These are phyloP conservation scores for Alouatta palliata DNA, from an alignment of 2,113 vertebrate genomes.

Conservation along the genomic window DNA sequence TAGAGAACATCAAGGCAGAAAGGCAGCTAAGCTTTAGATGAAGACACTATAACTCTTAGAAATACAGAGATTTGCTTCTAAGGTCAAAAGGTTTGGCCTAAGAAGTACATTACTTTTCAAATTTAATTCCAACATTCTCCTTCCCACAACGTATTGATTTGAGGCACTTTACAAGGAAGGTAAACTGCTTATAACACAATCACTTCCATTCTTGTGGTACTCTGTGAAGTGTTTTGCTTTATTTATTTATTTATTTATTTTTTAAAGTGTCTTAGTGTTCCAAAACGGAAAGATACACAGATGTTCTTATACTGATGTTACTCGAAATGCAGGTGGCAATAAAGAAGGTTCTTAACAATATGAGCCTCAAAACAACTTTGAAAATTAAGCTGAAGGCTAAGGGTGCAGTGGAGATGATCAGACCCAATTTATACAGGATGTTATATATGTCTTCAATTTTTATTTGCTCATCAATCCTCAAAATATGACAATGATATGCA, in stretches of 20 bases:
- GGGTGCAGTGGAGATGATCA: not conserved
- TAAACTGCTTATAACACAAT: not conserved
- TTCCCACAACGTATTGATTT: not conserved
- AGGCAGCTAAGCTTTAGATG: constrained; percentile 2
- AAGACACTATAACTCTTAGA: not conserved
- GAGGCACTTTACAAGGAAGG: not conserved
- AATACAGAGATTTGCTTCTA: not conserved
- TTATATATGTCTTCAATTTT: not conserved
- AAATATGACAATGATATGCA: not conserved
- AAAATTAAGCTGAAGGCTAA: not conserved
- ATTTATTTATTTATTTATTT: not conserved
- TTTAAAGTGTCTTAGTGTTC: constrained; percentile 39
- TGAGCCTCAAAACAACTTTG: not conserved
- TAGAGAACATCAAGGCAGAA: not conserved
- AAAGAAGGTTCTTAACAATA: not conserved
- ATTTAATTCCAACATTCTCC: not conserved
- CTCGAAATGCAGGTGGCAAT: not conserved
- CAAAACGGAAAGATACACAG: constrained; percentile 58
- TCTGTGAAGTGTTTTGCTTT: not conserved
- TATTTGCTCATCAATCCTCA: not conserved
- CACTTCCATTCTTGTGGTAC: not conserved
- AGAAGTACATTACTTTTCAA: not conserved
- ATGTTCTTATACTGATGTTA: constrained; percentile 50
- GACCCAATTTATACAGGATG: not conserved
- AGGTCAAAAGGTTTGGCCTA: not conserved